Evolutionary conservation across 2,113 vertebrate genomes (phyloP).

Genomic region (Eulemur rufifrons): DNA sequence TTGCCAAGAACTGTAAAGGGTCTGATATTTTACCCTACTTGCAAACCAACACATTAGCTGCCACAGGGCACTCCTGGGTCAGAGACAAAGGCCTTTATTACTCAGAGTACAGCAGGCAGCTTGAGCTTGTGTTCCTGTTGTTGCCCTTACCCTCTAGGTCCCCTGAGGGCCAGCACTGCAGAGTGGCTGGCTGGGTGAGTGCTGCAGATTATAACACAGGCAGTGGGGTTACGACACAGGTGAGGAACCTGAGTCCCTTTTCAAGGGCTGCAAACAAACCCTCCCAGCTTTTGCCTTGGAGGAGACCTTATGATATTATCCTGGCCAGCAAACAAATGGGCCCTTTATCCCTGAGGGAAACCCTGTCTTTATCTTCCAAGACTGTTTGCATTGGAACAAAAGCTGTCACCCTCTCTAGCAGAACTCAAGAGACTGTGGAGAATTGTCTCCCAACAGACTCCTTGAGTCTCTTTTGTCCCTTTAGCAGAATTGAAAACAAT

Average conservation of each 20-base stretch:
- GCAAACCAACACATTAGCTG: background rate
- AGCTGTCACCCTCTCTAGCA: background rate
- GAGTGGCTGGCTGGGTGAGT: background rate
- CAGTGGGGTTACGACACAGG: background rate
- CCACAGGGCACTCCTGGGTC: background rate
- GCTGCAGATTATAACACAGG: background rate
- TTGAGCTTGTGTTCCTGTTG: background rate
- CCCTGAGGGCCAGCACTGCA: background rate
- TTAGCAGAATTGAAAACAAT: slow-evolving; percentile 47
- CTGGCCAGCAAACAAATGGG: slow-evolving; percentile 5
- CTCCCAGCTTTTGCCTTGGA: background rate
- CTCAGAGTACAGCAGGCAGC: background rate
- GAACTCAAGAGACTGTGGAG: background rate
- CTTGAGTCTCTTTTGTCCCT: background rate
- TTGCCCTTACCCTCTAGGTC: background rate
- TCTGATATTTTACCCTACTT: background rate
- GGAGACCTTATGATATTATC: slow-evolving; percentile 1
- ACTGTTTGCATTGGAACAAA: slow-evolving; percentile 22
- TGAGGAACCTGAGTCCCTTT: background rate
- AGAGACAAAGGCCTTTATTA: slow-evolving; percentile 17
- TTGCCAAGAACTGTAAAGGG: background rate
- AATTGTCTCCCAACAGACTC: slow-evolving; percentile 38
- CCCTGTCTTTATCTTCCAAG: slow-evolving; percentile 3
- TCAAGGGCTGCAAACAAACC: background rate
- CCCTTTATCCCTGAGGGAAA: slow-evolving; percentile 6